These are phyloP conservation scores for Scrobipalpa costella DNA, from an alignment of 2,888 invertebrate genomes.

Conservation along the genomic window DNA sequence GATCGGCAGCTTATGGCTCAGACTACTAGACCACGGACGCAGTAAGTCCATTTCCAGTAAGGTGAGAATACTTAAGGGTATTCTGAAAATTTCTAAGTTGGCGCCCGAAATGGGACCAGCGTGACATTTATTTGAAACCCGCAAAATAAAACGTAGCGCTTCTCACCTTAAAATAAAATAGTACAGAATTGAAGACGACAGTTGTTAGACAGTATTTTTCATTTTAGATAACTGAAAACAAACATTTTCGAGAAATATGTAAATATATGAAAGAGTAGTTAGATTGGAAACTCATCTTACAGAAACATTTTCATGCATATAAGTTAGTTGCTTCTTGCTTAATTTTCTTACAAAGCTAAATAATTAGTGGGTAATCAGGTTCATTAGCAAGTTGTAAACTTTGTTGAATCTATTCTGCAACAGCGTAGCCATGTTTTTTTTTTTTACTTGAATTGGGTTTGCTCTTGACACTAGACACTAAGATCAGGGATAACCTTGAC, in stretches of 20 bases:
- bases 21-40: no score
- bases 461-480: no score
- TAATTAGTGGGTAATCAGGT: no score
- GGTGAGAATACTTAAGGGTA: neutral
- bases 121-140: conserved; percentile 7
- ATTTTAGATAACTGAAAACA: neutral
- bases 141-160: neutral
- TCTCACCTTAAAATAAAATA: neutral
- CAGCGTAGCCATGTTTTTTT: no score
- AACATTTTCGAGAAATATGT: neutral
- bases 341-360: no score
- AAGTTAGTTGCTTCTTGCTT: neutral
- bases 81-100: conserved; percentile 3
- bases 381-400: no score
- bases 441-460: no score
- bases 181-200: neutral
- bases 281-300: neutral
- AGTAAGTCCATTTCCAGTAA: no score
- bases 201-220: neutral
- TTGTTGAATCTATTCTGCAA: no score
- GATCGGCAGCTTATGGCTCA: no score
- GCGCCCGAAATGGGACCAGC: conserved; percentile 3
- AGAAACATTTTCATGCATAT: neutral
- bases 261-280: neutral
- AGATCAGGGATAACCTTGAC: no score